A percentile compares a stretch with the other conserved stretches of the same genome.
Evolutionary conservation across 2,113 vertebrate species (phyloP).

Genomic region (Saccopteryx leptura): DNA sequence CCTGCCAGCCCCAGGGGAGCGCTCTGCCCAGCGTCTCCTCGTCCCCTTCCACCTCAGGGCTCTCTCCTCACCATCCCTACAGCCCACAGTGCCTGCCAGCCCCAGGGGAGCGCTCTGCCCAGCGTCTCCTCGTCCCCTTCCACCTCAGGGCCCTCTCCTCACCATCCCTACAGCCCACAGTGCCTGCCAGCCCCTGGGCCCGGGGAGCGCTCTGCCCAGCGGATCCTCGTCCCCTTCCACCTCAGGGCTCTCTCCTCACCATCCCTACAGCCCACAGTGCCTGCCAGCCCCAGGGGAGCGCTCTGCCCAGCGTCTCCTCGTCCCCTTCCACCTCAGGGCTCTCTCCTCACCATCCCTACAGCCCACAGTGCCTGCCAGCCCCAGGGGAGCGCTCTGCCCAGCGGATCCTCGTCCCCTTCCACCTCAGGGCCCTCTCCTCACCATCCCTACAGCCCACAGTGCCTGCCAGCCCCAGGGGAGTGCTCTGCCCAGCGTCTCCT

Average conservation of each 20-base stretch:
- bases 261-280: accelerated
- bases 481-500: not conserved
- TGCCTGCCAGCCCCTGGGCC: accelerated
- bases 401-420: accelerated
- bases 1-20: accelerated
- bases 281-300: accelerated
- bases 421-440: not conserved
- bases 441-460: accelerated
- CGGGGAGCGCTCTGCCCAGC: accelerated
- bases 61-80: not conserved
- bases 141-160: not conserved
- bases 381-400: accelerated
- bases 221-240: accelerated
- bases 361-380: accelerated
- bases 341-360: not conserved
- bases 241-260: not conserved
- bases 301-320: accelerated
- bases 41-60: accelerated
- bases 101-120: accelerated
- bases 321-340: not conserved
- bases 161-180: accelerated
- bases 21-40: accelerated
- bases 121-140: accelerated
- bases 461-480: accelerated
- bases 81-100: accelerated